Evolutionary conservation across 2,888 invertebrate genomes (phyloP).

Genomic region (Hartigia nigra): DNA sequence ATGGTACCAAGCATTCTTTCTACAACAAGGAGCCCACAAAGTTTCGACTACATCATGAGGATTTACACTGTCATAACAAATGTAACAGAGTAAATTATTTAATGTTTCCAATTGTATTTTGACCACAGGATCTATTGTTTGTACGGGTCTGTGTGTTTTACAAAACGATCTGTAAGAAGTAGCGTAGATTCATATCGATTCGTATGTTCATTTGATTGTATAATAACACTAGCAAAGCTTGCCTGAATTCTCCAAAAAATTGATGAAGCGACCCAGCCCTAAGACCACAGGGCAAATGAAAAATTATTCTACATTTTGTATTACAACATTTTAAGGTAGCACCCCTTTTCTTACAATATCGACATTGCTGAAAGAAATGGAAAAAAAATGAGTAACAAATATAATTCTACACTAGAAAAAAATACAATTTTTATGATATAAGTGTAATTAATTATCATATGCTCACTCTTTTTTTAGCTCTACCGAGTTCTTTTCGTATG

Average conservation of each 20-base stretch:
- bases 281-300: conserved; percentile 82
- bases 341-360: conserved; percentile 73
- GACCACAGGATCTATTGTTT: conserved; percentile 63
- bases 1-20: conserved; percentile 81
- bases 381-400: not conserved
- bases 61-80: conserved; percentile 75
- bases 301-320: conserved; percentile 73
- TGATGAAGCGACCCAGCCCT: conserved; percentile 73
- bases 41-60: conserved; percentile 66
- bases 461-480: conserved; percentile 74
- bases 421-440: not conserved
- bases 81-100: conserved; percentile 69
- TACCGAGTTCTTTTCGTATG: conserved; percentile 74
- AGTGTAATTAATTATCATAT: not conserved
- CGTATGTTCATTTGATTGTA: conserved; percentile 29
- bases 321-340: conserved; percentile 82
- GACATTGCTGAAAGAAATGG: conserved; percentile 72
- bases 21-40: conserved; percentile 82
- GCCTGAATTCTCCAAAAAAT: conserved; percentile 73
- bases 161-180: conserved; percentile 73
- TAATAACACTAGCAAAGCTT: conserved; percentile 25
- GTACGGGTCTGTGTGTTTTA: conserved; percentile 71
- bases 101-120: conserved; percentile 39
- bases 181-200: conserved; percentile 22
- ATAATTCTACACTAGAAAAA: not conserved